Base-by-base conservation (phyloP, 2,888 invertebrate genomes). In the Idaea dimidiata region DNA sequence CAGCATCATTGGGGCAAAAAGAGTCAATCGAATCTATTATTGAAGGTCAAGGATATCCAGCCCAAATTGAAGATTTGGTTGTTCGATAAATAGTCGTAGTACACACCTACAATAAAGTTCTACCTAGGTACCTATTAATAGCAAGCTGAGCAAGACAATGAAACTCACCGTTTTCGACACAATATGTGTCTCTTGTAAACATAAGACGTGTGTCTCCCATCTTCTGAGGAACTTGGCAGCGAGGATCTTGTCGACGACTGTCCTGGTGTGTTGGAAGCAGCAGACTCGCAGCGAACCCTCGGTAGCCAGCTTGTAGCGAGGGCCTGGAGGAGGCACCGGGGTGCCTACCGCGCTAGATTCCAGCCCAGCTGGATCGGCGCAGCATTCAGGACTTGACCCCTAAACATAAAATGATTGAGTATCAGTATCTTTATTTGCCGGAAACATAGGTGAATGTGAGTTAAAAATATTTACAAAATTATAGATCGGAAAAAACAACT, bases 131-230 rank as follows among this genome's bases (percentile, higher is more conserved):
- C 32, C 43, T 43, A 43, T 14, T 14, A 14, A 7, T 1, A 43
- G 10, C 24, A 24, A 3, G 24, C 24, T 24, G 24, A 5, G 24
- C 24, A 24, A 24, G 24, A 24, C 24, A 18, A 62, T 7, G 59
- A 59, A 53, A 82, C 95, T 94, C 82, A 96, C 96, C 93, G 95
- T 95, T 88, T 94, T 95, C 0, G 96, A 96, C 57, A 94, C 90
- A 58, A 97, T 94, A 74, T 95, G 94, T 62, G 94, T 93, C 71
- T 95, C 94, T 72, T 94, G 94, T 69, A 97, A 88, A 73, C 94
- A 93, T 10, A 97, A 91, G 74, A 94, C 94, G 82, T 96, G 96
- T 54, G 94, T 94, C 83, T 97, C 96, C 96, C 96, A 97, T 67
- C 96, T 90, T 60, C 96, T 89, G 54, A 96, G 91, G 82, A 96